A percentile compares a stretch with the other conserved stretches of the same genome.
These are phyloP conservation scores for Ambastaia sidthimunki DNA, from an alignment of 2,797 vertebrate genomes.

Conservation along the genomic window DNA sequence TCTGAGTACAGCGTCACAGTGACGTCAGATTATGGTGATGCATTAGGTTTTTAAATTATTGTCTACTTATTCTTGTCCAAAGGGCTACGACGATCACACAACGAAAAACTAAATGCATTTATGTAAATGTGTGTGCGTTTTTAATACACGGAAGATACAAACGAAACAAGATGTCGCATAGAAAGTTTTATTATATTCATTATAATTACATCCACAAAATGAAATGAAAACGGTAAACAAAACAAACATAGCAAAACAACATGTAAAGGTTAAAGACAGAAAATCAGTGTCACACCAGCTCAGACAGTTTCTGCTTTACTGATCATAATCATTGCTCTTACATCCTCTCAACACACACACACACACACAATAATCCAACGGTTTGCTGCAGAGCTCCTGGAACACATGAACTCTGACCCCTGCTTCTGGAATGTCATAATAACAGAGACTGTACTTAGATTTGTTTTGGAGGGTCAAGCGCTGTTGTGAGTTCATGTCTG, in stretches of 20 bases:
- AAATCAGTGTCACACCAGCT: not conserved
- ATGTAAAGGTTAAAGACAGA: not conserved
- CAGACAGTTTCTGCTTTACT: constrained; percentile 33
- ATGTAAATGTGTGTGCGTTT: too few species aligned
- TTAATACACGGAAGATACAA: too few species aligned
- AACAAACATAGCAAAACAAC: constrained; percentile 45
- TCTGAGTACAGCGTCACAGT: too few species aligned
- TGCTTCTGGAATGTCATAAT: constrained; percentile 92
- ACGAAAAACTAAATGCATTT: too few species aligned
- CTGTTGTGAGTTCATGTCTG: constrained; percentile 43
- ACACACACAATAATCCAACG: not conserved
- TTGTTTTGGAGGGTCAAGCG: constrained; percentile 68
- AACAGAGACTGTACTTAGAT: constrained; percentile 58
- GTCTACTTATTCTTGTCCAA: too few species aligned
- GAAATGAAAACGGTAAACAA: constrained; percentile 27
- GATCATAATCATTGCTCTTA: constrained; percentile 67
- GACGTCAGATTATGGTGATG: too few species aligned
- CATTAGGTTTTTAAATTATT: too few species aligned
- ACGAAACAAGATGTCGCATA: too few species aligned
- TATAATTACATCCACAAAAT: too few species aligned
- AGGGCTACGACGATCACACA: too few species aligned
- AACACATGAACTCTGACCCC: constrained; percentile 68
- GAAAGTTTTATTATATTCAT: too few species aligned
- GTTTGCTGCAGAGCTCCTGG: constrained; percentile 8
- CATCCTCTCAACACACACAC: constrained; percentile 49